A percentile compares a stretch with the other conserved stretches of the same genome.
phyloP scores from a whole-genome alignment of 2,888 invertebrate genomes.

The Drosophila conformis region DNA sequence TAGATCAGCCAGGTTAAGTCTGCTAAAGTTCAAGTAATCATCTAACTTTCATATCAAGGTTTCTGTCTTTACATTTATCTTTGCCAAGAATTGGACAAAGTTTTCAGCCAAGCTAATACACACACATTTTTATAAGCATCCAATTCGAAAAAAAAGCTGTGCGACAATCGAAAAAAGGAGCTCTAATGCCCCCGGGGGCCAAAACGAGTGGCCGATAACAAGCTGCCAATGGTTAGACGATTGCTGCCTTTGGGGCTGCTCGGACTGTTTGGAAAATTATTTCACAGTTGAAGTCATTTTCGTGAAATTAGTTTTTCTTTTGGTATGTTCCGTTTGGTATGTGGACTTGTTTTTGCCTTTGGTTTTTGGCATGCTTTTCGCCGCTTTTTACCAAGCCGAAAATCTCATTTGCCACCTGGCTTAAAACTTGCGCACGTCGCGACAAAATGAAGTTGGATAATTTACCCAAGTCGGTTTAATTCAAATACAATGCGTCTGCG shows the following conservation, averaged over 20 bases:
- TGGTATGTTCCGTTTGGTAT: constrained; percentile 25
- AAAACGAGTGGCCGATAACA: constrained; percentile 49
- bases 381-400: constrained; percentile 25
- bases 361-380: constrained; percentile 18
- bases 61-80: constrained; percentile 26
- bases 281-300: constrained; percentile 76
- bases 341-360: constrained; percentile 16
- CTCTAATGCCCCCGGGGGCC: constrained; percentile 53
- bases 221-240: constrained; percentile 63
- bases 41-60: constrained; percentile 1
- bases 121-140: constrained; percentile 72
- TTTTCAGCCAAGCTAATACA: constrained; percentile 63
- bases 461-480: constrained; percentile 49
- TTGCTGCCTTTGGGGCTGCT: constrained; percentile 51
- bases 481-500: constrained; percentile 61
- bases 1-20: not conserved
- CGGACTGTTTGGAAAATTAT: constrained; percentile 65
- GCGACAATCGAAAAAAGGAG: constrained; percentile 36
- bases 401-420: constrained; percentile 60
- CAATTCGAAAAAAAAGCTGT: constrained; percentile 56
- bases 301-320: constrained; percentile 79
- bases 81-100: constrained; percentile 60
- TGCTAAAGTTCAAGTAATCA: not conserved
- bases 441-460: constrained; percentile 51
- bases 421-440: constrained; percentile 65